Base-by-base conservation (phyloP, 2,888 invertebrate genomes). In the Trachelus tabidus region DNA sequence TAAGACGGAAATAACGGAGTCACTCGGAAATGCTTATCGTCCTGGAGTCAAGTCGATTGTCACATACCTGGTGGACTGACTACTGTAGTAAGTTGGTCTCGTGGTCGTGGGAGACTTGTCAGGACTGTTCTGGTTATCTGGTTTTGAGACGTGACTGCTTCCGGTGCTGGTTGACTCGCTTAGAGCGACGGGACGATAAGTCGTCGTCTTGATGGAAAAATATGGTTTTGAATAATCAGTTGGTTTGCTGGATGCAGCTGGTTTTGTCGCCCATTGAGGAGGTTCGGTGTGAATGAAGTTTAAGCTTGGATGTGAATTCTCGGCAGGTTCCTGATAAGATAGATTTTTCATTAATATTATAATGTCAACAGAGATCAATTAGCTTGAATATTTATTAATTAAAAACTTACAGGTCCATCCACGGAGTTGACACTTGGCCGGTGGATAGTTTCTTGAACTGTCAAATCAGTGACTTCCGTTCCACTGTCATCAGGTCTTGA, bases 241-340 rank as follows among this genome's bases (percentile, higher is more conserved):
- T 1, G 88, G 86, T 74, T 86, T 83, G 77, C 84, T 84, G 9
- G 85, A 82, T 23, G 85, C 82, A 37, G 80, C 81, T 30, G 90
- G 90, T 76, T 88, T 90, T 23, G 89, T 90, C 12, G 89, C 88
- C 90, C 90, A 90, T 23, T 88, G 88, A 1, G 90, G 90, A 30
- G 89, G 85, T 75, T 90, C 90, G 9, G 90, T 89, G 79, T 90
- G 88, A 74, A 90, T 88, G 71, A 86, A 86, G 76, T 90, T 90
- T 33, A 87, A 73, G 75, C 80, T 86, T 31, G 85, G 83, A 79
- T 84, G 85, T 12, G 85, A 79, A 76, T 85, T 83, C 77, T 87
- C 87, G 35, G 78, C 81, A 74, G 87, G 83, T 77, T 89, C 87
- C 89, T 89, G 78, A 12, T 73, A 80, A 56, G 56, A 69, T 69